These are phyloP conservation scores for Rachycentron canadum DNA, from an alignment of 2,797 vertebrate genomes.

Conservation along the genomic window DNA sequence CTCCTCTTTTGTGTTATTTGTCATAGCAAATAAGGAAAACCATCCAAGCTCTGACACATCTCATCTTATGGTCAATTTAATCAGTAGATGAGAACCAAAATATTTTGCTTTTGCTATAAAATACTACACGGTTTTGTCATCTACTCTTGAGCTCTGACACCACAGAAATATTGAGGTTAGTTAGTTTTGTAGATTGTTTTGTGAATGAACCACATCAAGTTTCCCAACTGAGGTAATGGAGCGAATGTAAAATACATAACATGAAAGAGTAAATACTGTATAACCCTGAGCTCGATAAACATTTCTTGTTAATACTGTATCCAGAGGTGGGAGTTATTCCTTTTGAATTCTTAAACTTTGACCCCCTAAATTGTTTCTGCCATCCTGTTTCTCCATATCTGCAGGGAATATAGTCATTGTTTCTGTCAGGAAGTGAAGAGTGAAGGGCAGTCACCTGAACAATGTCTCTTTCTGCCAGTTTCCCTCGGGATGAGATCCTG, in stretches of 20 bases:
- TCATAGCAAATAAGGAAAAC: background rate
- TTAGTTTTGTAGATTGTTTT: too few species aligned
- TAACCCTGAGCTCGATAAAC: too few species aligned
- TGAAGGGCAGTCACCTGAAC: conserved; percentile 89
- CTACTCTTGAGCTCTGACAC: conserved; percentile 1
- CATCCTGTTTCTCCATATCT: background rate
- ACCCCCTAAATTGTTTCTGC: background rate
- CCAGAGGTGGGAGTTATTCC: background rate
- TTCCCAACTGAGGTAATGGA: background rate
- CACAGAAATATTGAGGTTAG: background rate
- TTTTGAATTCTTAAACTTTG: background rate
- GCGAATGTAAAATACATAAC: background rate
- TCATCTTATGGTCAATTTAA: background rate
- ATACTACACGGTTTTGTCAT: background rate
- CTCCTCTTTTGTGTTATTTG: conserved; percentile 7
- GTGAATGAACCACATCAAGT: conserved; percentile 9
- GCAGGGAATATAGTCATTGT: background rate
- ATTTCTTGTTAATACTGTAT: background rate
- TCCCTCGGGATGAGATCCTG: conserved; percentile 94
- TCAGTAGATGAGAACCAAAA: background rate
- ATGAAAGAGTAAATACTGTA: background rate
- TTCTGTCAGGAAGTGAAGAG: conserved; percentile 20
- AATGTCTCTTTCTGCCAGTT: conserved; percentile 94
- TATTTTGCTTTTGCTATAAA: background rate
- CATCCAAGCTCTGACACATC: background rate